Percentiles rank a stretch among this genome's conserved stretches.
These are phyloP conservation scores for Dinoponera quadriceps DNA, from an alignment of 1,140 invertebrate species.

Conservation along the genomic window DNA sequence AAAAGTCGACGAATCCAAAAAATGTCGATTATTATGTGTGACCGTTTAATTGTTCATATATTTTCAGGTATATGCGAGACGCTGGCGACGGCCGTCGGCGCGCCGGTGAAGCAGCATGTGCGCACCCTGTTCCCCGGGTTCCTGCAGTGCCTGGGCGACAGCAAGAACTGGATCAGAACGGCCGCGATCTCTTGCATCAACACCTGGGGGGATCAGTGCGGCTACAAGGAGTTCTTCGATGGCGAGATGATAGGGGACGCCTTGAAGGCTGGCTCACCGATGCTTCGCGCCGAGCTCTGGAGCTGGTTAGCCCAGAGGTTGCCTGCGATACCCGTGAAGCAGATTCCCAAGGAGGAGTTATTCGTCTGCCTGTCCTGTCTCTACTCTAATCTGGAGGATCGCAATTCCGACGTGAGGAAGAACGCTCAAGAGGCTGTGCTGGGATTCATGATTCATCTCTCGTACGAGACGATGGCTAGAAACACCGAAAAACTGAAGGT, in stretches of 20 bases:
- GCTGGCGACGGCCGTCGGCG: constrained; percentile 92
- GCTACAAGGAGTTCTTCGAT: constrained; percentile 94
- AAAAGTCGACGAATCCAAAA: too few relatives aligned
- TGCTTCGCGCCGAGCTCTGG: constrained; percentile 92
- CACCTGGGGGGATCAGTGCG: constrained; percentile 92
- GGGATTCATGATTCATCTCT: constrained; percentile 97
- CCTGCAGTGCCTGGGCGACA: constrained; percentile 90
- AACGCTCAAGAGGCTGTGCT: constrained; percentile 95
- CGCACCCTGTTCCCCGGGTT: constrained; percentile 93
- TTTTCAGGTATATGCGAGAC: constrained; percentile 90
- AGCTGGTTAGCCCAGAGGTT: constrained; percentile 94
- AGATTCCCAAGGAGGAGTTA: constrained; percentile 93
- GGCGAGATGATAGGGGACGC: constrained; percentile 95
- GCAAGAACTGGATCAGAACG: constrained; percentile 91
- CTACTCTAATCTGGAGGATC: constrained; percentile 95
- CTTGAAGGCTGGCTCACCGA: constrained; percentile 93
- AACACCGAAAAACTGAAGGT: constrained; percentile 94
- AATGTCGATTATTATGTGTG: not conserved
- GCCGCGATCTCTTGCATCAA: constrained; percentile 93
- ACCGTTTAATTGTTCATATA: not conserved
- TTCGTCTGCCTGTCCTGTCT: constrained; percentile 91
- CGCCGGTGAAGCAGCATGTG: constrained; percentile 92
- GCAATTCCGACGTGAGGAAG: constrained; percentile 96
- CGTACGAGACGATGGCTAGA: constrained; percentile 93
- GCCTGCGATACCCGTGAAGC: constrained; percentile 89